These are phyloP conservation scores for Silvanus unidentatus DNA, from an alignment of 2,888 invertebrate genomes.

Conservation along the genomic window DNA sequence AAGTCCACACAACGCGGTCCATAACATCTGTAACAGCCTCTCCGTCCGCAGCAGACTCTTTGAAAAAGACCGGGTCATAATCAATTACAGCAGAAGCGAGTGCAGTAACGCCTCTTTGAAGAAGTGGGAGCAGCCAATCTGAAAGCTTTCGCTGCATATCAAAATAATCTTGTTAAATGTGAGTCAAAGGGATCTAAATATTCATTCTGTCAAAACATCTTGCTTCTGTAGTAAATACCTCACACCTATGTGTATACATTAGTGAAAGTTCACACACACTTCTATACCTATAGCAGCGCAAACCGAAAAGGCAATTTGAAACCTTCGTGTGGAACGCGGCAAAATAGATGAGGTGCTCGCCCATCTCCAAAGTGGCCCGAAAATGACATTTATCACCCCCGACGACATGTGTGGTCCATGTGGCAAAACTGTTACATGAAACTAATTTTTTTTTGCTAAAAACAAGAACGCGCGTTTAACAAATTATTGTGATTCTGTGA, in stretches of 20 bases:
- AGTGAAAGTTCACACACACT: constrained; percentile 15
- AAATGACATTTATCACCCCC: not conserved
- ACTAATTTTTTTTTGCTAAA: not conserved
- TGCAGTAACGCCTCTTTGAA: constrained; percentile 40
- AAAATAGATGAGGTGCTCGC: too few species aligned
- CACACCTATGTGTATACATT: constrained; percentile 9
- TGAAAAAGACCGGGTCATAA: constrained; percentile 33
- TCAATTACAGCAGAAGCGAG: constrained; percentile 52
- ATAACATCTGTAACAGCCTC: constrained; percentile 20
- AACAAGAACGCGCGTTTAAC: too few species aligned
- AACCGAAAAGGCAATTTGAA: too few species aligned
- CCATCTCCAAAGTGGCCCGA: not conserved
- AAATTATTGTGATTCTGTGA: too few species aligned
- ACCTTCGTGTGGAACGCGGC: too few species aligned
- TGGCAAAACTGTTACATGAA: not conserved
- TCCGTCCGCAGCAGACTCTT: constrained; percentile 24
- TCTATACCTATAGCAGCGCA: constrained; percentile 19
- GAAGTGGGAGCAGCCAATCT: constrained; percentile 50
- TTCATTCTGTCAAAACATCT: constrained; percentile 48
- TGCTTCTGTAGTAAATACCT: constrained; percentile 36
- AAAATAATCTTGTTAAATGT: constrained; percentile 45
- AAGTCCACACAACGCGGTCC: constrained; percentile 22
- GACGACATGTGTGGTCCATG: not conserved
- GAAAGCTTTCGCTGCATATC: constrained; percentile 45
- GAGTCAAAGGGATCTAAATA: constrained; percentile 46